phyloP scores from a whole-genome alignment of 2,888 invertebrate genomes.

The Thecophora atra region DNA sequence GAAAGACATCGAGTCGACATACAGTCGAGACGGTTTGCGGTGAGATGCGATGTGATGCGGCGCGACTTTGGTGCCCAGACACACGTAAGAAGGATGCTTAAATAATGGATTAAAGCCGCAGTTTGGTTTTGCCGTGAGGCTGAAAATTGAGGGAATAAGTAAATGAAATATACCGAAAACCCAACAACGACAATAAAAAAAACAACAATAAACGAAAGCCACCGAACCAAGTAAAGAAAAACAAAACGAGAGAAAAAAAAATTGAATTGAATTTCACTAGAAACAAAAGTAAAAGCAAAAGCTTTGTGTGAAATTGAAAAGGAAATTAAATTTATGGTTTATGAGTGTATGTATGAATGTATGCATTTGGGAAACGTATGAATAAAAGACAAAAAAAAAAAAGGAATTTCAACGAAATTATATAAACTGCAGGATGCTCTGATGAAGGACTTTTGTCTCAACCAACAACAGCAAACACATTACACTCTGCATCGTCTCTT shows the following conservation, averaged over 20 bases:
- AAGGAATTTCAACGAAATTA: not conserved
- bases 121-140: not conserved
- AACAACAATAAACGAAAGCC: no score
- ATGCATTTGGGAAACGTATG: not conserved
- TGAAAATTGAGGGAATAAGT: not conserved
- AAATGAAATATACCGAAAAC: not conserved
- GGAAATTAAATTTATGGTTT: not conserved
- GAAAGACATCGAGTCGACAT: not conserved
- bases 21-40: not conserved
- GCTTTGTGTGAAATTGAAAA: slow-evolving; percentile 6
- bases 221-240: no score
- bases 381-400: no score
- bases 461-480: no score
- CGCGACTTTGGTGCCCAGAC: slow-evolving; percentile 15
- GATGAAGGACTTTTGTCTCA: not conserved
- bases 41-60: slow-evolving; percentile 1
- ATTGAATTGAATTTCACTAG: not conserved
- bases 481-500: no score
- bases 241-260: no score
- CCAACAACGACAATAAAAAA: not conserved
- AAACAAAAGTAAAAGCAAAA: not conserved
- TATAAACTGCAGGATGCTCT: slow-evolving; percentile 2
- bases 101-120: slow-evolving; percentile 26
- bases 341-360: not conserved
- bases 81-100: slow-evolving; percentile 22